Conservation (phyloP, 2,888 invertebrate species). For the Erynnis tages region DNA sequence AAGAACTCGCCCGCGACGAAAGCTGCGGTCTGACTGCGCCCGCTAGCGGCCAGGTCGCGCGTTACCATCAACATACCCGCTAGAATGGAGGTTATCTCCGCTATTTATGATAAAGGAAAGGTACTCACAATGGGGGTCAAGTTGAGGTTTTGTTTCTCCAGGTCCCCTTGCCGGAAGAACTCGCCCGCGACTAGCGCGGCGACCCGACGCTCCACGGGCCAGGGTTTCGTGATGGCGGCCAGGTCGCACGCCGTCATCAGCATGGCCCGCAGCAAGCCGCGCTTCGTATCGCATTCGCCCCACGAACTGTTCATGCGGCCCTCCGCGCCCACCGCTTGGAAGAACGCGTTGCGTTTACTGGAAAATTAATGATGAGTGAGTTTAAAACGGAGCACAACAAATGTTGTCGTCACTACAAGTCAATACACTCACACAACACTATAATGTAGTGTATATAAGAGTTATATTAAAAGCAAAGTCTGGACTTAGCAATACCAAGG, state of each 20-base stretch:
- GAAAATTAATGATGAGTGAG: too few relatives aligned
- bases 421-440: too few relatives aligned
- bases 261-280: constrained; percentile 93
- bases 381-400: background rate
- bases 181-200: constrained; percentile 95
- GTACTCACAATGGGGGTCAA: constrained; percentile 92
- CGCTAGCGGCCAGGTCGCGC: constrained; percentile 96
- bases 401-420: too few relatives aligned
- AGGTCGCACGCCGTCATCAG: constrained; percentile 97
- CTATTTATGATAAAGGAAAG: background rate
- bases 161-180: constrained; percentile 96
- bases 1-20: constrained; percentile 96
- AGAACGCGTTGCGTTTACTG: constrained; percentile 94
- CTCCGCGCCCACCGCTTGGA: constrained; percentile 83
- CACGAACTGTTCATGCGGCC: constrained; percentile 64
- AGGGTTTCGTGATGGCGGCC: constrained; percentile 96
- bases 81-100: too few relatives aligned
- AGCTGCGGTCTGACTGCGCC: constrained; percentile 94
- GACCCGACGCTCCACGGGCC: constrained; percentile 95
- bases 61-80: constrained; percentile 97
- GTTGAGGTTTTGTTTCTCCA: constrained; percentile 93
- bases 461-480: too few relatives aligned
- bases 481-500: too few relatives aligned
- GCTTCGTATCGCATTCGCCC: constrained; percentile 88
- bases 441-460: too few relatives aligned